These are phyloP conservation scores for Pocillopora damicornis DNA, from an alignment of 64 coral and sea anemone species.

Conservation along the genomic window DNA sequence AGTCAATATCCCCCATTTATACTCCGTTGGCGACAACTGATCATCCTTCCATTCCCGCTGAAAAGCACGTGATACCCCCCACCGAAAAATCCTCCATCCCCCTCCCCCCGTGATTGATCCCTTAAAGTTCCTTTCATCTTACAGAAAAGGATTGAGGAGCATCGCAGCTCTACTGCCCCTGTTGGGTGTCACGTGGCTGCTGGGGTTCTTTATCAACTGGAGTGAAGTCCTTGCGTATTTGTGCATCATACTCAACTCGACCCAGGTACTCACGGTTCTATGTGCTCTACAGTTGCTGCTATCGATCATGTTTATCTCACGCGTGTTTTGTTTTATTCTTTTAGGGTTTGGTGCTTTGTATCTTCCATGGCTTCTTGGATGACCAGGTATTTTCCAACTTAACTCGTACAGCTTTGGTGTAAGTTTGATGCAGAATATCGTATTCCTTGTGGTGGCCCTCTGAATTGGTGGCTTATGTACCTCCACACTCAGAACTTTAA, in stretches of 20 bases:
- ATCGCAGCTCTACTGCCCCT: slow-evolving; percentile 22
- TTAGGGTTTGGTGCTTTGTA: slow-evolving; percentile 19
- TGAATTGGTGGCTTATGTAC: too few species aligned
- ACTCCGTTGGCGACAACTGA: too few species aligned
- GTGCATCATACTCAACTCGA: slow-evolving; percentile 30
- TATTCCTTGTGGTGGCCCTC: background rate
- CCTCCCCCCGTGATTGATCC: too few species aligned
- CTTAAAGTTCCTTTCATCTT: background rate
- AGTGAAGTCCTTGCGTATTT: slow-evolving; percentile 18
- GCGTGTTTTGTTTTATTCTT: background rate
- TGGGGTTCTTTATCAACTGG: background rate
- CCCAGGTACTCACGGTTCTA: background rate
- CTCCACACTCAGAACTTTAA: too few species aligned
- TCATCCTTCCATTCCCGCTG: too few species aligned
- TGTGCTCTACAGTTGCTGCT: background rate
- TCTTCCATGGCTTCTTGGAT: slow-evolving; percentile 22
- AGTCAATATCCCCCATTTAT: too few species aligned
- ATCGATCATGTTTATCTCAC: background rate
- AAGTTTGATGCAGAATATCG: background rate
- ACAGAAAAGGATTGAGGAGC: slow-evolving; percentile 29
- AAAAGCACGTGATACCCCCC: too few species aligned
- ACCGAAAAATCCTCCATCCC: too few species aligned
- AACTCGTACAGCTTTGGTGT: background rate
- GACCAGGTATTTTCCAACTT: background rate
- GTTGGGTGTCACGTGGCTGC: slow-evolving; percentile 27